Conservation (phyloP, 2,113 vertebrate species). For the Syngnathus typhle region DNA sequence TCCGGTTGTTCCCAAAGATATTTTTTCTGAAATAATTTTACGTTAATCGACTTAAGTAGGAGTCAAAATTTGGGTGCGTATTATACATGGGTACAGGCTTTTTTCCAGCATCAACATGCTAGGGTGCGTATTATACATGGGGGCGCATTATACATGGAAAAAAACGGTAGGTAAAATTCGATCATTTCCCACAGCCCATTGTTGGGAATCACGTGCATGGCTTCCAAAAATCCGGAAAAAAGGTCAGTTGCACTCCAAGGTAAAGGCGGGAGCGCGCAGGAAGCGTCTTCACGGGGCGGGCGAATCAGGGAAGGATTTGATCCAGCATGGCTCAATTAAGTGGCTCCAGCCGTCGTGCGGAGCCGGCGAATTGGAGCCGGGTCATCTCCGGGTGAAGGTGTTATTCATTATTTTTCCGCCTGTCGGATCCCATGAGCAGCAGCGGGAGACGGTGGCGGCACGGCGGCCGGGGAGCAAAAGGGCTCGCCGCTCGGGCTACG, state of each 20-base stretch:
- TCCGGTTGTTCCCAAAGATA: too few relatives aligned
- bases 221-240: too few relatives aligned
- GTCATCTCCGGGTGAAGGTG: constrained; percentile 93
- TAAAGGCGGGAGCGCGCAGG: constrained; percentile 82
- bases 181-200: too few relatives aligned
- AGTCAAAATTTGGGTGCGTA: too few relatives aligned
- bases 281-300: constrained; percentile 78
- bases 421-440: constrained; percentile 95
- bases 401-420: constrained; percentile 99
- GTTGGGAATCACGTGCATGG: too few relatives aligned
- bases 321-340: constrained; percentile 80
- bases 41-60: too few relatives aligned
- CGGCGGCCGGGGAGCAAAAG: constrained; percentile 69
- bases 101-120: too few relatives aligned
- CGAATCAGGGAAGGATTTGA: constrained; percentile 70
- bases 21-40: too few relatives aligned
- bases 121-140: too few relatives aligned
- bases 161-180: too few relatives aligned
- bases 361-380: constrained; percentile 82
- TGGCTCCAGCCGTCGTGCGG: constrained; percentile 82
- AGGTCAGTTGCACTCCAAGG: constrained; percentile 5
- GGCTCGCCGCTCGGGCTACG: constrained; percentile 90
- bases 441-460: constrained; percentile 75
- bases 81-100: too few relatives aligned
- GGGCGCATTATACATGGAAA: too few relatives aligned